Conservation (phyloP, 2,797 vertebrate species). For the Sebastes itinus region DNA sequence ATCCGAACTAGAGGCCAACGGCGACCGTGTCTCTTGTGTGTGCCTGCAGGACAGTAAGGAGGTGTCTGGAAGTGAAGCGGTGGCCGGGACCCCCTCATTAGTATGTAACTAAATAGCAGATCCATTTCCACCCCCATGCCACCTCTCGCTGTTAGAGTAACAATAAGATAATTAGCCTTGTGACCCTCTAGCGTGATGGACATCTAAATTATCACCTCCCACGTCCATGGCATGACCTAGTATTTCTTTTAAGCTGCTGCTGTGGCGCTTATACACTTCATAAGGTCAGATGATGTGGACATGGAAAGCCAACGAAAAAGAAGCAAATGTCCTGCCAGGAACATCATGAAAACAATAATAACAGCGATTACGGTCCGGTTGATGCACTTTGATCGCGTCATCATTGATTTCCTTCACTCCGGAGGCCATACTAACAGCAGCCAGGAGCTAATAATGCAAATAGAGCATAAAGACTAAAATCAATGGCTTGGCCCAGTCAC, state of each 20-base stretch:
- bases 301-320: conserved; percentile 9
- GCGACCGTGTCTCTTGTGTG: conserved; percentile 80
- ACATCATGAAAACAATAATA: background rate
- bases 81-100: conserved; percentile 82
- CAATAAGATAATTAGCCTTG: conserved; percentile 48
- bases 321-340: conserved; percentile 7
- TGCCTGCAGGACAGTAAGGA: conserved; percentile 85
- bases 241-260: conserved; percentile 51
- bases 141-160: conserved; percentile 52
- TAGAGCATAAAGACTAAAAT: conserved; percentile 71
- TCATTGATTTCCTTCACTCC: conserved; percentile 37
- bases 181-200: conserved; percentile 33
- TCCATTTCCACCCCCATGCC: conserved; percentile 66
- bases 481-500: conserved; percentile 50
- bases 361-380: conserved; percentile 1
- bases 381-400: conserved; percentile 3
- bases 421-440: conserved; percentile 17
- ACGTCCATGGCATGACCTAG: conserved; percentile 71
- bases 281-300: conserved; percentile 62
- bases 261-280: conserved; percentile 54
- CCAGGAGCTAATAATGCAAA: conserved; percentile 43
- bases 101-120: conserved; percentile 78
- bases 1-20: conserved; percentile 60
- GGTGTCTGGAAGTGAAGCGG: conserved; percentile 79
- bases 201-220: conserved; percentile 37